A percentile compares a stretch with the other conserved stretches of the same genome.
Evolutionary conservation across 2,888 invertebrate genomes (phyloP).

Genomic region (Fissipunctia ypsillon): DNA sequence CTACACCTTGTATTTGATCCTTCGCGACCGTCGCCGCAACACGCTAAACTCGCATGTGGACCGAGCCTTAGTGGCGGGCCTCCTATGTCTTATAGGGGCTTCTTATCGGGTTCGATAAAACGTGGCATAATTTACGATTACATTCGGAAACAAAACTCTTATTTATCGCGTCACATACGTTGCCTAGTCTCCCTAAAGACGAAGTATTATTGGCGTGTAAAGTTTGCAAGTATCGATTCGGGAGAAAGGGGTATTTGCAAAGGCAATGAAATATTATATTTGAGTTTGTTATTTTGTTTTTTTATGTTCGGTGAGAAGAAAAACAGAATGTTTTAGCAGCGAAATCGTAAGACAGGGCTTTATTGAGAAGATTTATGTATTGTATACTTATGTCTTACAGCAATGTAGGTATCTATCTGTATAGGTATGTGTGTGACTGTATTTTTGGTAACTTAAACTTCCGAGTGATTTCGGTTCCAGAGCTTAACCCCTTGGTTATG

Average conservation of each 20-base stretch:
- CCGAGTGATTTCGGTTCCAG: not conserved
- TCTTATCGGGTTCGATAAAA: constrained; percentile 67
- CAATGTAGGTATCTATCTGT: no score
- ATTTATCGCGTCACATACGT: constrained; percentile 64
- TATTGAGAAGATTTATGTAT: not conserved
- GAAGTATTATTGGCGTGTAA: constrained; percentile 52
- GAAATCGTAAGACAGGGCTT: not conserved
- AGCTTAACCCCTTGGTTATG: not conserved
- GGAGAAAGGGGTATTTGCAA: constrained; percentile 36
- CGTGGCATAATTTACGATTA: constrained; percentile 70
- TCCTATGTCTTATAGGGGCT: constrained; percentile 21
- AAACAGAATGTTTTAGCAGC: constrained; percentile 29
- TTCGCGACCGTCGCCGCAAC: not conserved
- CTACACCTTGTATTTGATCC: not conserved
- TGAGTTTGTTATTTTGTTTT: constrained; percentile 38
- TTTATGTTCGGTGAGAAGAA: constrained; percentile 20
- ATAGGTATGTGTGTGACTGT: not conserved
- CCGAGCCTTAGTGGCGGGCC: constrained; percentile 1
- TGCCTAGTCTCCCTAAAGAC: constrained; percentile 24
- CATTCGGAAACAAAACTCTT: constrained; percentile 64
- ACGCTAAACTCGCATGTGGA: not conserved
- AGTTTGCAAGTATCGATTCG: constrained; percentile 46
- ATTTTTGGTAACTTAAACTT: not conserved
- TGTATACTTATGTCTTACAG: not conserved
- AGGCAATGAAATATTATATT: constrained; percentile 57